Base-by-base conservation (phyloP, 1,140 invertebrate species). In the Drosophila sturtevanti region DNA sequence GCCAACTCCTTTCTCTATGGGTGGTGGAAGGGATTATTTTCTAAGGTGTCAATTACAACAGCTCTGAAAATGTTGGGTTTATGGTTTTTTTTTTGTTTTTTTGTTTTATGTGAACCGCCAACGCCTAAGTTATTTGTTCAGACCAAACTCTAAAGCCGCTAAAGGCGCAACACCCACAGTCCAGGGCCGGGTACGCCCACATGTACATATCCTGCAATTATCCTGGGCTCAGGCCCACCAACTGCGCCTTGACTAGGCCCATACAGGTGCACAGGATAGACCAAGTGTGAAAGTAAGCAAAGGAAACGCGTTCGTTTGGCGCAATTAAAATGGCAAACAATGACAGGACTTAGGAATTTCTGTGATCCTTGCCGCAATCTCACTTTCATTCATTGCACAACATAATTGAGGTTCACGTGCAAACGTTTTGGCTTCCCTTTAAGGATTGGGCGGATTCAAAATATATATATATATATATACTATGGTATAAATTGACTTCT, bases 331-430 rank as follows among this genome's bases (percentile, higher is more conserved):
- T 67, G 59, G 67, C 75, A 78, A 76, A 77, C 68, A 78, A 75
- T 63, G 10, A 37, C 44, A 4, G 31, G 18, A 6, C 41, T 41
- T 59, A 38, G 14, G 14, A 14, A 58, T 18, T 37, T 51, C 44
- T 10, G 12, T 37, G 58, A 58, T 52, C 55, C 35, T 82, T 68
- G 78, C 68, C 51, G 63, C 68, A 87, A 82, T 77, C 67, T 87
- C 84, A 80, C 85, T 87, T 87, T 87, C 84, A 87, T 87, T 87
- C 84, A 87, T 87, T 89, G 85, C 84, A 89, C 84, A 89, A 87
- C 77, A 63, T 76, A 87, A 87, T 89, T 71, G 77, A 73, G 77
- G 79, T 64, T 68, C 31, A 61, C 63, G 64, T 74, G 73, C 73
- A 60, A 60, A 7, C 64, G 62, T 27, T 7, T 51, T 48, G 6